These are phyloP conservation scores for Brassicogethes aeneus DNA, from an alignment of 2,888 invertebrate species.

Conservation along the genomic window DNA sequence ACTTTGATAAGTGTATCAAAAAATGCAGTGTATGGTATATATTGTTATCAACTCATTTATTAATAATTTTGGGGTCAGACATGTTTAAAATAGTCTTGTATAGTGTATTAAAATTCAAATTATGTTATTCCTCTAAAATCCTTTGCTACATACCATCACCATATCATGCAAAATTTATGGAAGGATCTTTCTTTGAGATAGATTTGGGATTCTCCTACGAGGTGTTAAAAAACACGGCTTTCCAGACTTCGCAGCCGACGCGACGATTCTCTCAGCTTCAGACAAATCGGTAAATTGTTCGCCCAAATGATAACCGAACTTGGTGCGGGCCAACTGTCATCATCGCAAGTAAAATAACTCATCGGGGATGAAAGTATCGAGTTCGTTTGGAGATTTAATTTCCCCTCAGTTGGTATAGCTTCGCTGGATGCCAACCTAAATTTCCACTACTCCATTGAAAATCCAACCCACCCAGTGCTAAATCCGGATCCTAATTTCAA, in stretches of 20 bases:
- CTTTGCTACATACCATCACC: slow-evolving; percentile 13
- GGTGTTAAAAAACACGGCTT: slow-evolving; percentile 15
- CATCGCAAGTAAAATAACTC: slow-evolving; percentile 27
- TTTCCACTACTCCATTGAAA: slow-evolving; percentile 29
- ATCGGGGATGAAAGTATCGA: slow-evolving; percentile 25
- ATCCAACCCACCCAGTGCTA: slow-evolving; percentile 31
- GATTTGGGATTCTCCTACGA: slow-evolving; percentile 34
- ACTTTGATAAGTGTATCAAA: too few species aligned
- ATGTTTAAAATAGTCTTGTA: too few species aligned
- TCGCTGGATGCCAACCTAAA: slow-evolving; percentile 27
- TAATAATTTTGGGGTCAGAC: too few species aligned
- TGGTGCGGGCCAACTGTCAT: slow-evolving; percentile 17
- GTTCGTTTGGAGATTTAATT: slow-evolving; percentile 31
- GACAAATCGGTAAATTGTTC: slow-evolving; percentile 13
- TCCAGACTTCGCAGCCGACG: slow-evolving; percentile 11
- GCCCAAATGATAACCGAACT: slow-evolving; percentile 13
- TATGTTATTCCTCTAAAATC: too few species aligned
- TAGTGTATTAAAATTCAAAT: too few species aligned
- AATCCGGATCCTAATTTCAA: slow-evolving; percentile 29
- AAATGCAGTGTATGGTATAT: too few species aligned
- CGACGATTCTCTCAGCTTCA: slow-evolving; percentile 11
- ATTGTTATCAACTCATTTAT: too few species aligned
- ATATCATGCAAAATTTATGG: slow-evolving; percentile 19
- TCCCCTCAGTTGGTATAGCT: slow-evolving; percentile 32
- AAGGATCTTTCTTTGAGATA: slow-evolving; percentile 32